Percentiles rank a stretch among this genome's conserved stretches.
These are phyloP conservation scores for Drosophila bunnanda DNA, from an alignment of 2,888 invertebrate genomes.

Conservation along the genomic window DNA sequence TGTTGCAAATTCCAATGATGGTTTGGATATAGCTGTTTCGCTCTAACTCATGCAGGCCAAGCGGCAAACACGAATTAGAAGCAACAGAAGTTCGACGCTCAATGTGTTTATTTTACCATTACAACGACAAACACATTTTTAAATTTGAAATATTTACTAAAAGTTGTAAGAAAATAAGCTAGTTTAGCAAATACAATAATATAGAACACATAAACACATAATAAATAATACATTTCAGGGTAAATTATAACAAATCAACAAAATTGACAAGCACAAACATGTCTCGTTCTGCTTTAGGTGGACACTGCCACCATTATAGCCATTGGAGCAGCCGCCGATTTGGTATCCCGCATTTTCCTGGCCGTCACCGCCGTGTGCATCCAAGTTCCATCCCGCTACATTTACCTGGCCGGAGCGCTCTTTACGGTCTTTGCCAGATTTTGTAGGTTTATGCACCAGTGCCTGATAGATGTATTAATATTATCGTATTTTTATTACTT, in stretches of 20 bases:
- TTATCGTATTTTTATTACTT: slow-evolving; percentile 23
- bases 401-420: slow-evolving; percentile 88
- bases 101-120: not conserved
- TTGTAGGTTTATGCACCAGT: slow-evolving; percentile 86
- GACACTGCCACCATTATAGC: slow-evolving; percentile 89
- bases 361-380: slow-evolving; percentile 87
- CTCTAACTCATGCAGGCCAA: not conserved
- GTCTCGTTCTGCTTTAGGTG: slow-evolving; percentile 81
- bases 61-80: not conserved
- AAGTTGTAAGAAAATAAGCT: too few relatives aligned
- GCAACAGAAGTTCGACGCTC: not conserved
- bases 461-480: fast-evolving
- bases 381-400: slow-evolving; percentile 87
- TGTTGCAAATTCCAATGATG: not conserved
- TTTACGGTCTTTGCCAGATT: slow-evolving; percentile 88
- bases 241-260: not conserved
- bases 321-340: slow-evolving; percentile 89
- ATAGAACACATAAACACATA: not conserved
- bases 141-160: fast-evolving
- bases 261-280: not conserved
- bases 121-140: not conserved
- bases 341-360: slow-evolving; percentile 87
- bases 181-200: not conserved
- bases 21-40: not conserved
- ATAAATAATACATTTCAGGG: not conserved